Evolutionary conservation across 2,113 vertebrate species (phyloP), one percentile per base, ranked within the genome.

Genomic region (Sinocyclocheilus anshuiensis): DNA sequence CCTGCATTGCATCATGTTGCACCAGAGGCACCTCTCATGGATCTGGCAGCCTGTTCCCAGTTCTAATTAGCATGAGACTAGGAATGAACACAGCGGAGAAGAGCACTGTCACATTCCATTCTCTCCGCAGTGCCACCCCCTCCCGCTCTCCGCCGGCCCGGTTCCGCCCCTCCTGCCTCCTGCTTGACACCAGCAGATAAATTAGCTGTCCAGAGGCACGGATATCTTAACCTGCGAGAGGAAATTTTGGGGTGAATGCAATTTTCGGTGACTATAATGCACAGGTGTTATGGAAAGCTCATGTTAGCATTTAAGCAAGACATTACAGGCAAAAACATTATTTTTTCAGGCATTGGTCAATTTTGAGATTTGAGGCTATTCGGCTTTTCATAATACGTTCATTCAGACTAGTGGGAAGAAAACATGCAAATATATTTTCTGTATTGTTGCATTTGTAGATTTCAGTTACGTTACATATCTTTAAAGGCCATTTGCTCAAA

Each of bases 31-130:
- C 53, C 80, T 67, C 15, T 65, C 26, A 11, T 71, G 77, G 26
- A 76, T 87, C 50, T 76, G 89, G 84, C 50, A 81, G 89, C 84
- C 86, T 86, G 83, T 88, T 90, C 90, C 87, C 86, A 88, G 93
- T 91, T 92, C 91, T 95, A 93, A 94, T 95, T 92, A 95, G 92
- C 91, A 92, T 90, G 90, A 91, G 86, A 74, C 88, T 78, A 75
- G 91, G 89, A 94, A 93, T 90, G 89, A 90, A 91, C 69, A 84
- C 59, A 75, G 88, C 42, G 45, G 74, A 85, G 74, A 77, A 53
- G 71, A 87, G 78, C 29, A 76, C 87, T 86, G 89, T 89, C 90
- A 89, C 80, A 55, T 77, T 82, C 16, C 86, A 86, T 84, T 81
- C 45, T 16, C 79, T 82, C 86, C 78, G 72, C 65, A 86, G 84